Evolutionary conservation across 2,888 invertebrate species (phyloP).

Genomic region (Carpatolechia fugitivella): DNA sequence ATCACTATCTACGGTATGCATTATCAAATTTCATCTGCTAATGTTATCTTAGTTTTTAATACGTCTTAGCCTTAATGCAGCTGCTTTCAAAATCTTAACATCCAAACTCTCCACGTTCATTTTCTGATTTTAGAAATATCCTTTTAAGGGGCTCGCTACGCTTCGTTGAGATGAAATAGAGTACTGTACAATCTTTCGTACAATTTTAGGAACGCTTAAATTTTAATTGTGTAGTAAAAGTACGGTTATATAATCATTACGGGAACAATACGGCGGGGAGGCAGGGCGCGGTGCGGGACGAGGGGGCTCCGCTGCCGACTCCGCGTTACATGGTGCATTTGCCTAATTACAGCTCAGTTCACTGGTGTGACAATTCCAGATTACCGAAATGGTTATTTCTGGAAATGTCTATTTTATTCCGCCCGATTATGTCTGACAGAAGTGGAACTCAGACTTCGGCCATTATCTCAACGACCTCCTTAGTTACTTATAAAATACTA

Average conservation of each 20-base stretch:
- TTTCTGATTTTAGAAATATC: constrained; percentile 48
- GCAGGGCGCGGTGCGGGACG: constrained; percentile 26
- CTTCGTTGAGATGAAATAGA: constrained; percentile 62
- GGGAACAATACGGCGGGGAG: constrained; percentile 57
- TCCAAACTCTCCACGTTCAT: constrained; percentile 34
- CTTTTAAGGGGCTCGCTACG: constrained; percentile 51
- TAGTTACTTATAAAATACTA: constrained; percentile 44
- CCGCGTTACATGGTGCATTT: constrained; percentile 72
- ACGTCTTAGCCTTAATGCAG: constrained; percentile 25
- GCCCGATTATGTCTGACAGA: constrained; percentile 42
- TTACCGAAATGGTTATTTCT: constrained; percentile 63
- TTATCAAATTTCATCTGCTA: constrained; percentile 40
- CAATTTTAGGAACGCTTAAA: constrained; percentile 73
- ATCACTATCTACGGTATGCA: constrained; percentile 32
- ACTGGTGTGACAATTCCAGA: constrained; percentile 68
- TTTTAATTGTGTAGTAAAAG: constrained; percentile 77
- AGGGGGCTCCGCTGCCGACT: constrained; percentile 30
- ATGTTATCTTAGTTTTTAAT: constrained; percentile 35
- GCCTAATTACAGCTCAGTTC: constrained; percentile 70
- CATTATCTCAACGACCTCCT: constrained; percentile 33
- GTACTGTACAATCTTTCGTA: constrained; percentile 58
- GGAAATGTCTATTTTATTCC: constrained; percentile 48
- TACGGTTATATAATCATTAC: constrained; percentile 75
- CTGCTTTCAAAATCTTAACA: constrained; percentile 30
- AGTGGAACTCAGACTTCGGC: constrained; percentile 29